Conservation (phyloP, 1,140 invertebrate species). For the Hycleus phaleratus region DNA sequence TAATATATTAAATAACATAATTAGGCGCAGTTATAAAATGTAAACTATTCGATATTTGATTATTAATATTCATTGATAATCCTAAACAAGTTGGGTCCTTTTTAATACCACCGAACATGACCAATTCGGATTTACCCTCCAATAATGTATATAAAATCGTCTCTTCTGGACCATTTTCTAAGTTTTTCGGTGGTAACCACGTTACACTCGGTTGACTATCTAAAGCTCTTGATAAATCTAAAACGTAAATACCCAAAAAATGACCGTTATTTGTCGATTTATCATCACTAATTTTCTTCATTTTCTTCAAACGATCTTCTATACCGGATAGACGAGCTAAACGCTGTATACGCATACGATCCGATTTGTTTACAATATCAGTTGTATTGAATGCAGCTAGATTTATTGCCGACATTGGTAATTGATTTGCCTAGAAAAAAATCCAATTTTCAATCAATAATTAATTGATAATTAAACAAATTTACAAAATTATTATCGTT, state of each 20-base stretch:
- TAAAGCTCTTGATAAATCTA: slow-evolving; percentile 73
- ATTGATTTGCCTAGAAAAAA: slow-evolving; percentile 15
- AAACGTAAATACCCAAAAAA: slow-evolving; percentile 69
- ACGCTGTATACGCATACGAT: slow-evolving; percentile 17
- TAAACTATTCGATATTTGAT: slow-evolving; percentile 68
- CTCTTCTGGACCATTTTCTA: slow-evolving; percentile 71
- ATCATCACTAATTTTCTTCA: slow-evolving; percentile 11
- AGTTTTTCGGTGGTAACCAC: slow-evolving; percentile 65
- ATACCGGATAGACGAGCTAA: slow-evolving; percentile 24
- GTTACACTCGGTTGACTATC: slow-evolving; percentile 56
- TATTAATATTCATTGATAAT: slow-evolving; percentile 38
- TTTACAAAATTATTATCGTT: not conserved
- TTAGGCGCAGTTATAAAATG: slow-evolving; percentile 70
- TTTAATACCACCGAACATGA: slow-evolving; percentile 90
- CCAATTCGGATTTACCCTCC: slow-evolving; percentile 80
- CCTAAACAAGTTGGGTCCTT: slow-evolving; percentile 56
- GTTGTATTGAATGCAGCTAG: slow-evolving; percentile 19
- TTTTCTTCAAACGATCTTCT: slow-evolving; percentile 25
- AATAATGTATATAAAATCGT: slow-evolving; percentile 85
- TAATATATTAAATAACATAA: slow-evolving; percentile 55
- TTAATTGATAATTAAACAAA: no score
- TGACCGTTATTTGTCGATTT: slow-evolving; percentile 15
- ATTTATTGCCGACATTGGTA: slow-evolving; percentile 9
- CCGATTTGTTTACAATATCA: slow-evolving; percentile 1
- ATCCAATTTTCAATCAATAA: not conserved